Base-by-base conservation (phyloP, 1,140 invertebrate genomes). In the Leucophenga varia region DNA sequence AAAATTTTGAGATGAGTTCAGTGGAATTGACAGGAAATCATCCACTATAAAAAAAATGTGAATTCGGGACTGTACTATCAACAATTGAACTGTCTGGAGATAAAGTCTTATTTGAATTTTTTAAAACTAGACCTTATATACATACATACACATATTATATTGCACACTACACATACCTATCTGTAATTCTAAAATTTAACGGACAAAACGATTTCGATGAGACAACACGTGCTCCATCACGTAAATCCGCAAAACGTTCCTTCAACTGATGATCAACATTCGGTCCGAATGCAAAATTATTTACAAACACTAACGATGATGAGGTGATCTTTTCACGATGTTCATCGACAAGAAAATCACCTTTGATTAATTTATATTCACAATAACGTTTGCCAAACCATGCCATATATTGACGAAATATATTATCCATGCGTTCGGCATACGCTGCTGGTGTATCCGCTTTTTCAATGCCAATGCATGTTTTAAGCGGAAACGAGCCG, bases 201-300 rank as follows among this genome's bases (percentile, higher is more conserved):
- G 95, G 94, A 79, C 95, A 98, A 79, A 98, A 98, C 51, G 93
- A 93, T 77, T 97, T 97, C 12, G 95, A 98, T n/a, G 96, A 98
- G 13, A 98, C 93, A 54, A 98, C 96, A 64, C 91, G 85, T 12
- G 95, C 93, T 52, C 92, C 92, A 78, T 98, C 95, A 64, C 91
- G 90, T 57, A 98, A 83, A 77, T 98, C 95, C 13, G 93, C 91
- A 80, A 98, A 98, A 60, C 91, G 82, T 74, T 95, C 88, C 77
- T 98, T 98, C 42, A 98, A 77, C 79, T 94, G 88, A 79, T 98
- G 95, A 79, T 98, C 95, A 12, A 98, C 94, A 48, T 86, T 88
- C 22, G 96, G 95, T n/a, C 95, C 95, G 76, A 98, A 98, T 28
- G 95, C 95, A 81, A 96, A 98, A 81, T 98, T 98, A 79, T 98